Base-by-base conservation (phyloP, 2,113 vertebrate species). In the Corydoras sp. region DNA sequence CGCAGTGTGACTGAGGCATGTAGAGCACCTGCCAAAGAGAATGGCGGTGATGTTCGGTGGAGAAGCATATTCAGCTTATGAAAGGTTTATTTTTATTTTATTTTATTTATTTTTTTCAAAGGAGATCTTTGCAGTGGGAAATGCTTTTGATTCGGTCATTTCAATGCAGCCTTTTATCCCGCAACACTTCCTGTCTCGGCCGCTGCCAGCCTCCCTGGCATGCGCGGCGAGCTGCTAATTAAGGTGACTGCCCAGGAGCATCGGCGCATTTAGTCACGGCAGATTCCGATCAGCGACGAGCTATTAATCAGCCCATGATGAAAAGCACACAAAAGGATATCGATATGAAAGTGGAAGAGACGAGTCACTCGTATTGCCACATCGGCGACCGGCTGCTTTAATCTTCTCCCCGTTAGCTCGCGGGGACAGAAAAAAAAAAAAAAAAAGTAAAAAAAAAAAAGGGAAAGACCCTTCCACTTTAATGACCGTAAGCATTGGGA, bases 191-290 rank as follows among this genome's bases (percentile, higher is more conserved):
- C 56, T 61, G 62, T 18, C 30, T 50, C 15, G n/a, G 10, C n/a
- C 12, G 32, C 32, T 68, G 56, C 29, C 49, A 13, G 30, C 35
- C 15, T 69, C 55, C 66, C 72, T 18, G 56, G 76, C 68, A 74
- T 71, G 68, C n/a, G 62, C 53, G 43, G 69, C 73, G 67, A 66
- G 68, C 59, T 13, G 18, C 73, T 79, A 73, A 81, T 81, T 77
- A 77, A 76, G 75, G 69, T 77, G 72, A 73, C 69, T 78, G 72
- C 62, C 68, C 49, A 55, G 54, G 50, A 69, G 60, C 32, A 65
- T 64, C 29, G 53, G 35, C 49, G 51, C 50, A 54, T 73, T 79
- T 67, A 50, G 43, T 70, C 68, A 51, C 62, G 71, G 66, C 24
- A 65, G 51, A 72, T 73, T 81, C 74, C 68, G 62, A 76, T 73